A percentile compares a stretch with the other conserved stretches of the same genome.
phyloP scores from a whole-genome alignment of 2,797 vertebrate species.

The Oceanodroma leucorhoa region DNA sequence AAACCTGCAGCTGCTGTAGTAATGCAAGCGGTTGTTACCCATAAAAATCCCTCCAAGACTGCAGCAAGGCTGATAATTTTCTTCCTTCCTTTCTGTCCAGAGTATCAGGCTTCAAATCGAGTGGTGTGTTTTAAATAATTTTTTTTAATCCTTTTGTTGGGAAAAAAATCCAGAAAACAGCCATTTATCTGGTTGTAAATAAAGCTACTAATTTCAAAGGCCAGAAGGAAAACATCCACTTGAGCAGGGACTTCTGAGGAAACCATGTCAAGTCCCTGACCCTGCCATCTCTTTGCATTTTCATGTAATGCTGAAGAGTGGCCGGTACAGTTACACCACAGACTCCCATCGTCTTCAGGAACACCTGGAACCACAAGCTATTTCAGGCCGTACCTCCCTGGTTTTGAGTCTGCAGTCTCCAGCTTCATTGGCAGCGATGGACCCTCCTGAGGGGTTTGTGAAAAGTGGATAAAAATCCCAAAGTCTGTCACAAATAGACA shows the following conservation, averaged over 20 bases:
- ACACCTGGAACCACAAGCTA: neutral
- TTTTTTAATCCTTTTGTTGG: neutral
- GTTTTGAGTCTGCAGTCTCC: neutral
- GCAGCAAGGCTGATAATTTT: neutral
- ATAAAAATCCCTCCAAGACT: neutral
- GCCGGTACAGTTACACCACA: rapidly evolving
- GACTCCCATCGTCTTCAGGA: neutral
- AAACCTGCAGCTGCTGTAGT: neutral
- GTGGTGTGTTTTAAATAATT: rapidly evolving
- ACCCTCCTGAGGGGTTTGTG: neutral
- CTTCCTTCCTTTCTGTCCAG: neutral
- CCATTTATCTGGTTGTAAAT: neutral
- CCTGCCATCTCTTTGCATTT: neutral
- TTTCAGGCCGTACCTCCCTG: neutral
- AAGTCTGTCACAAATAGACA: neutral
- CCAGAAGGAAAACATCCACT: neutral
- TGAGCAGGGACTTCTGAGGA: neutral
- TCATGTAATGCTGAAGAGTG: neutral
- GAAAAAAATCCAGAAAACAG: neutral
- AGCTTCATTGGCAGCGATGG: neutral
- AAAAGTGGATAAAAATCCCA: neutral
- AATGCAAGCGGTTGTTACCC: neutral
- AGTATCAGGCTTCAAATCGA: neutral
- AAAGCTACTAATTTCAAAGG: neutral
- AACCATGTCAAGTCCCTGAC: neutral